A percentile compares a stretch with the other conserved stretches of the same genome.
Conservation (phyloP, 2,797 vertebrate species). For the Danionella dracula region DNA sequence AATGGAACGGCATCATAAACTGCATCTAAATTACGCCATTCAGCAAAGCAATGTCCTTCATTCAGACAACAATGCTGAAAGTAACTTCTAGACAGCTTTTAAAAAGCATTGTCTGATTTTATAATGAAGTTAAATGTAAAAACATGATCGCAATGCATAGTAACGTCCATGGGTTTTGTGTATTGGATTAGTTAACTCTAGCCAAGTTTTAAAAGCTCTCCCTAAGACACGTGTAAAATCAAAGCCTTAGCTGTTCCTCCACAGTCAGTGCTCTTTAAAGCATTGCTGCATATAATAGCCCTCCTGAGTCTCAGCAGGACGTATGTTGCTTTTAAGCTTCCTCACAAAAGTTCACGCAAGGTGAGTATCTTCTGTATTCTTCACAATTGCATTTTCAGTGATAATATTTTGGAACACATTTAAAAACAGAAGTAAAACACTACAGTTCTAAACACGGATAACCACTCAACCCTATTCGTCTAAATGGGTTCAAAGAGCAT, state of each 20-base stretch:
- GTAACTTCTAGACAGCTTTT: neutral
- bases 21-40: neutral
- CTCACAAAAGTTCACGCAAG: slow-evolving; percentile 56
- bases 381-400: neutral
- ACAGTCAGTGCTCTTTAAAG: slow-evolving; percentile 68
- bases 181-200: no score
- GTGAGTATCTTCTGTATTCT: slow-evolving; percentile 29
- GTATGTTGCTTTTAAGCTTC: slow-evolving; percentile 62
- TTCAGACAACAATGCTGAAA: neutral
- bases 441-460: no score
- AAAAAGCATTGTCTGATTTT: neutral
- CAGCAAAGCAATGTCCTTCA: neutral
- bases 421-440: neutral
- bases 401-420: neutral
- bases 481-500: slow-evolving; percentile 3
- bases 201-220: no score
- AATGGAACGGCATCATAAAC: slow-evolving; percentile 10
- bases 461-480: neutral
- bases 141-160: slow-evolving; percentile 8
- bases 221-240: slow-evolving; percentile 73
- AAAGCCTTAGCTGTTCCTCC: slow-evolving; percentile 65
- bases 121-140: neutral
- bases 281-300: slow-evolving; percentile 66
- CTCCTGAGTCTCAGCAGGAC: slow-evolving; percentile 72
- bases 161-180: no score